Conservation (phyloP, 1,140 invertebrate species). For the Aphidius ervi region DNA sequence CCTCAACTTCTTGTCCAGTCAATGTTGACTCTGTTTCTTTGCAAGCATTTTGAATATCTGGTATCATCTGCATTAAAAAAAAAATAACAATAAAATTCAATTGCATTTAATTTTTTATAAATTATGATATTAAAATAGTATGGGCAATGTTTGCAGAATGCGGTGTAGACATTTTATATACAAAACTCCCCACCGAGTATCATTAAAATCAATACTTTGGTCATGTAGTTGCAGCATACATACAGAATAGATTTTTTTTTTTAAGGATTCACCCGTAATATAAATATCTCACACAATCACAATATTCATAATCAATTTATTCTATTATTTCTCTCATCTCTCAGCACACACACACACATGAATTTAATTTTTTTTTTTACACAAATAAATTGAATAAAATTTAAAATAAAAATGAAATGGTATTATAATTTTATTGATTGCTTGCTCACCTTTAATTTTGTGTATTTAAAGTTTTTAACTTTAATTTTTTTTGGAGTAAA, state of each 20-base stretch:
- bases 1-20: conserved; percentile 25
- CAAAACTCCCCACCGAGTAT: not conserved
- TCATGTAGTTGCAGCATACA: not conserved
- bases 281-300: no score
- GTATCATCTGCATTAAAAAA: conserved; percentile 32
- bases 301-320: no score
- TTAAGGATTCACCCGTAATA: no score
- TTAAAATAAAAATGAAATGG: no score
- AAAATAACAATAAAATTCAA: not conserved
- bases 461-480: no score
- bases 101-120: not conserved
- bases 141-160: conserved; percentile 23
- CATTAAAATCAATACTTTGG: conserved; percentile 12
- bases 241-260: not conserved
- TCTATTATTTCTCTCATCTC: no score
- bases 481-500: not conserved
- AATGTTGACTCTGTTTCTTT: conserved; percentile 32
- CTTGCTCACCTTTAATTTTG: no score
- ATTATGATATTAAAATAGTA: not conserved
- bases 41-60: conserved; percentile 33
- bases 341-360: no score
- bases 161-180: conserved; percentile 10
- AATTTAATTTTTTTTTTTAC: no score
- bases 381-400: no score
- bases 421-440: no score